A percentile compares a stretch with the other conserved stretches of the same genome.
These are phyloP conservation scores for Epinotia ramella DNA, from an alignment of 2,888 invertebrate genomes.

Conservation along the genomic window DNA sequence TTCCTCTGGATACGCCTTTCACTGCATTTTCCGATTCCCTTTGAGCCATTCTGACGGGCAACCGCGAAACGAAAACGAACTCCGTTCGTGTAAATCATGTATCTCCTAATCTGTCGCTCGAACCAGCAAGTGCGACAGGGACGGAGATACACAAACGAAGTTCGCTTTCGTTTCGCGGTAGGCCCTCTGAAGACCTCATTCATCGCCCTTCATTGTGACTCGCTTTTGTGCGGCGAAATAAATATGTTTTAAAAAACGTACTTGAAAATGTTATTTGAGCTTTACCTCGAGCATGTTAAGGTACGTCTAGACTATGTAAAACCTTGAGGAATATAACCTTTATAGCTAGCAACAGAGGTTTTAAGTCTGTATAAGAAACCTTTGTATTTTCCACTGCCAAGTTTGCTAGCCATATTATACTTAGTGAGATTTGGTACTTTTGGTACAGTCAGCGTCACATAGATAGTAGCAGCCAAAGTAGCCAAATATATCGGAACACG, in stretches of 20 bases:
- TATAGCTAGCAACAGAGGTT: neutral
- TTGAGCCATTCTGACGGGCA: neutral
- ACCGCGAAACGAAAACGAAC: too few relatives aligned
- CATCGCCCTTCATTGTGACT: slow-evolving; percentile 11
- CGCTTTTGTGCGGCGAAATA: slow-evolving; percentile 10
- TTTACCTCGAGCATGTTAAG: neutral
- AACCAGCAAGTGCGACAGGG: too few relatives aligned
- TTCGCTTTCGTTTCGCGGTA: too few relatives aligned
- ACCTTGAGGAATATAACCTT: neutral
- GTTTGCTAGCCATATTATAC: too few relatives aligned
- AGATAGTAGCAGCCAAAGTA: too few relatives aligned
- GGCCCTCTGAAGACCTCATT: slow-evolving; percentile 18
- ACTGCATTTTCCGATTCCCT: slow-evolving; percentile 22
- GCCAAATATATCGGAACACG: too few relatives aligned
- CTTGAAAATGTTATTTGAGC: neutral
- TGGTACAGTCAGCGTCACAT: too few relatives aligned
- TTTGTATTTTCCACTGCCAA: too few relatives aligned
- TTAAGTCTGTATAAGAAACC: neutral
- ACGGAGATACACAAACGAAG: too few relatives aligned
- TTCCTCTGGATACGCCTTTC: slow-evolving; percentile 8
- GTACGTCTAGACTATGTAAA: neutral
- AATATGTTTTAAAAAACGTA: neutral
- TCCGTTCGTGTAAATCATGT: too few relatives aligned
- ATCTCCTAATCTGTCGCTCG: too few relatives aligned
- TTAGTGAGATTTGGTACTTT: too few relatives aligned